Conservation (phyloP, 2,888 invertebrate species). For the Phyllotreta striolata region DNA sequence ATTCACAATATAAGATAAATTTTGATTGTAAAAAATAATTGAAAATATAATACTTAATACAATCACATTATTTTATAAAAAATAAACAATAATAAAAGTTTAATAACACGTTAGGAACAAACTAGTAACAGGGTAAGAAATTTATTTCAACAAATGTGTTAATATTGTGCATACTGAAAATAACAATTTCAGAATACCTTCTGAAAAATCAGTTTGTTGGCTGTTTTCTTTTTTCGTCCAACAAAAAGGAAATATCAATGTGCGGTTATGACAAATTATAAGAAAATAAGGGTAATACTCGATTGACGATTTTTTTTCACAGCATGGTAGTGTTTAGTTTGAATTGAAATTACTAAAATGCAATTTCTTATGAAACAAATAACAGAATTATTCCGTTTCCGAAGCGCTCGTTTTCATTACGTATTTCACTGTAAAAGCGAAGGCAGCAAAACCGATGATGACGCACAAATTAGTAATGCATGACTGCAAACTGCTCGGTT, state of each 20-base stretch:
- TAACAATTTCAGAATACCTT: too few species aligned
- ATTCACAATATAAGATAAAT: too few species aligned
- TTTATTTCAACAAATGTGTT: too few species aligned
- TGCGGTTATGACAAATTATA: too few species aligned
- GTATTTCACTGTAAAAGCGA: slow-evolving; percentile 93
- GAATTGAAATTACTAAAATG: slow-evolving; percentile 6
- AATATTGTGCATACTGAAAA: too few species aligned
- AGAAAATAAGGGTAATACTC: too few species aligned
- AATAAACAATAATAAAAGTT: slow-evolving; percentile 10
- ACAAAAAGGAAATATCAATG: too few species aligned
- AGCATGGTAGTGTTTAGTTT: slow-evolving; percentile 8
- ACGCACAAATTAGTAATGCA: slow-evolving; percentile 88
- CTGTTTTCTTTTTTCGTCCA: too few species aligned
- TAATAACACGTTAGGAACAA: slow-evolving; percentile 3
- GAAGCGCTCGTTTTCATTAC: slow-evolving; percentile 81
- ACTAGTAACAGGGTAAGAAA: background rate
- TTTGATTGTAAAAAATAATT: too few species aligned
- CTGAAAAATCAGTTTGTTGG: too few species aligned
- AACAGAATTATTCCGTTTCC: slow-evolving; percentile 49
- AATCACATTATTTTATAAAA: too few species aligned
- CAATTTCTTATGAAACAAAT: slow-evolving; percentile 1
- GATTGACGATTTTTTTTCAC: slow-evolving; percentile 1
- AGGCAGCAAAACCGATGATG: slow-evolving; percentile 88
- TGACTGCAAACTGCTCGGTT: slow-evolving; percentile 76
- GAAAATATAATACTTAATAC: too few species aligned